Conservation (phyloP, 2,113 vertebrate species). For the Pristiophorus japonicus region DNA sequence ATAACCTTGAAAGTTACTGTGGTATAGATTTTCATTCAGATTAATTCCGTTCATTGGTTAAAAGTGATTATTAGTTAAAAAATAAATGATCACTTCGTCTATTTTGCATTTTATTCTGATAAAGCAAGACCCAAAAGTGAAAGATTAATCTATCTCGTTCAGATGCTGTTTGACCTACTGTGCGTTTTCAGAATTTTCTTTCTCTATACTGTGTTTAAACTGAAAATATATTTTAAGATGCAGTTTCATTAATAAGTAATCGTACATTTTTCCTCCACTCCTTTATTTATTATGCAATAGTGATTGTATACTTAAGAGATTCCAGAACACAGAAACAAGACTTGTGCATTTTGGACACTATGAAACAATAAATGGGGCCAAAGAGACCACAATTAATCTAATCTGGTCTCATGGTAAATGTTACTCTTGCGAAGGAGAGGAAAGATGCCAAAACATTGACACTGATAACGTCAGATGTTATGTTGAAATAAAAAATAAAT, state of each 20-base stretch:
- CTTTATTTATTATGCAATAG: neutral
- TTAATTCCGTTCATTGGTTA: neutral
- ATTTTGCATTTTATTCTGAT: neutral
- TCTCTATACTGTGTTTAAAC: neutral
- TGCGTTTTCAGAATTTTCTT: neutral
- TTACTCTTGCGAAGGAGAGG: neutral
- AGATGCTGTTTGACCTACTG: neutral
- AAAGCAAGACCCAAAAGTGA: neutral
- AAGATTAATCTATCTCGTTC: neutral
- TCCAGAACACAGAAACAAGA: constrained; percentile 14
- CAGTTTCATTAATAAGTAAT: neutral
- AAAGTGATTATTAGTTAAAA: neutral
- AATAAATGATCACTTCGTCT: neutral
- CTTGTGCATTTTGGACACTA: neutral
- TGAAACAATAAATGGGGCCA: constrained; percentile 24
- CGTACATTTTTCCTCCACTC: neutral
- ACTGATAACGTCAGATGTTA: constrained; percentile 10
- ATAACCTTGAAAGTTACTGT: neutral
- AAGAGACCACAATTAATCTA: constrained; percentile 12
- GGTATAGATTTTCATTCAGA: neutral
- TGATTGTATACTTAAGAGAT: neutral
- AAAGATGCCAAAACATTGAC: neutral
- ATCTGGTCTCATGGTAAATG: neutral
- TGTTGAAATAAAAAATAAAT: constrained; percentile 2
- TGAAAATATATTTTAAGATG: neutral